A percentile compares a stretch with the other conserved stretches of the same genome.
Evolutionary conservation across 2,888 invertebrate species (phyloP).

Genomic region (Mellilla xanthometata): DNA sequence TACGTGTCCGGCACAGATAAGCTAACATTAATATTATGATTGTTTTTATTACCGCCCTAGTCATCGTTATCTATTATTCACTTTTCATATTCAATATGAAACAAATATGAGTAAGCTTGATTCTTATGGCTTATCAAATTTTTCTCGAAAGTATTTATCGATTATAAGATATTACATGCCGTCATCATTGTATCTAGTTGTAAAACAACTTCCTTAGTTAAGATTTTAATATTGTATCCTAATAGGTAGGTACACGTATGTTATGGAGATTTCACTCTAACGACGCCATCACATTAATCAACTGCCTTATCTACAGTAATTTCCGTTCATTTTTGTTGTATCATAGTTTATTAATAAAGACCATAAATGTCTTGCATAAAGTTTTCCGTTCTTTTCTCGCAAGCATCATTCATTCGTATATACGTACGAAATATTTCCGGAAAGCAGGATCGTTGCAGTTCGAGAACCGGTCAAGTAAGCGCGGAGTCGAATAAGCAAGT

Average conservation of each 20-base stretch:
- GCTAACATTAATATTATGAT: conserved; percentile 1
- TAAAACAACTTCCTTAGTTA: too few species aligned
- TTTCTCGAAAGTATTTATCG: too few species aligned
- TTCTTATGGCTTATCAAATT: background rate
- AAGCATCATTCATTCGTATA: too few species aligned
- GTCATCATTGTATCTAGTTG: background rate
- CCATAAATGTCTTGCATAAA: conserved; percentile 32
- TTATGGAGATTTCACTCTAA: too few species aligned
- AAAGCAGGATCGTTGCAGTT: conserved; percentile 46
- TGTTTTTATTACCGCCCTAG: conserved; percentile 3
- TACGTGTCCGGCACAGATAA: background rate
- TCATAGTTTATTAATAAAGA: conserved; percentile 33
- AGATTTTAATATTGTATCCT: too few species aligned
- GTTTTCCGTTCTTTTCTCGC: conserved; percentile 36
- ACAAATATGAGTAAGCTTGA: conserved; percentile 4
- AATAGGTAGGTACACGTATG: too few species aligned
- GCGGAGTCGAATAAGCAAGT: conserved; percentile 51
- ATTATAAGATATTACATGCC: too few species aligned
- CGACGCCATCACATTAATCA: conserved; percentile 29
- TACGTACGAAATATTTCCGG: conserved; percentile 32
- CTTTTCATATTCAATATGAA: background rate
- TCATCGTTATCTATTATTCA: conserved; percentile 5
- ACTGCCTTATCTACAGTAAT: conserved; percentile 35
- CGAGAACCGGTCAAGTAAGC: conserved; percentile 59
- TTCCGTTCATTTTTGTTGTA: conserved; percentile 35